A percentile compares a stretch with the other conserved stretches of the same genome.
These are phyloP conservation scores for Styela clava DNA, from an alignment of 23 tunicate genomes.

Conservation along the genomic window DNA sequence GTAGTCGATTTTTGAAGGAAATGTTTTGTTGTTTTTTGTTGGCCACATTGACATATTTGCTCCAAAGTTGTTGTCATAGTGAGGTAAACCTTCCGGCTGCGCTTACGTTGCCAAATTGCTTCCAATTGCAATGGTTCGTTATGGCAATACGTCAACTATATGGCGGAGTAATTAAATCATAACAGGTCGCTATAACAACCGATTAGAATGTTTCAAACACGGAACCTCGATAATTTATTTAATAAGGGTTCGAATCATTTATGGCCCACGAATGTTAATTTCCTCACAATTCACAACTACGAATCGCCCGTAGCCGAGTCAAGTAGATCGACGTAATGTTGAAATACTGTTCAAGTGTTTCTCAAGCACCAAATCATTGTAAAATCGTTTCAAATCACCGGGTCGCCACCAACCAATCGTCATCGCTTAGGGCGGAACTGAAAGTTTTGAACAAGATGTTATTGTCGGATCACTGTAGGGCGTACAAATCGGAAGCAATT, in stretches of 20 bases:
- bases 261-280: too few species aligned
- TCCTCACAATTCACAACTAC: too few species aligned
- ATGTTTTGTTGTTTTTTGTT: too few species aligned
- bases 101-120: neutral
- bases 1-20: too few species aligned
- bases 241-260: neutral
- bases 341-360: neutral
- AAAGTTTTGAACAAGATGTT: too few species aligned
- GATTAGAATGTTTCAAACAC: neutral
- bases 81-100: neutral
- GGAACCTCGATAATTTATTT: neutral
- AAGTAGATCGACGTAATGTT: neutral
- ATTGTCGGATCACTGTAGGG: too few species aligned
- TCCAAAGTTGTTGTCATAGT: neutral
- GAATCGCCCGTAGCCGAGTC: neutral
- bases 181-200: neutral
- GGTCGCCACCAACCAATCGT: neutral
- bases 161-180: neutral
- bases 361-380: neutral
- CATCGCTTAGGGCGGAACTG: neutral
- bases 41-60: too few species aligned
- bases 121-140: too few species aligned
- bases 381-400: neutral
- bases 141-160: neutral
- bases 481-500: too few species aligned